Conservation (phyloP, 2,797 vertebrate genomes). For the Tiaroga cobitis region DNA sequence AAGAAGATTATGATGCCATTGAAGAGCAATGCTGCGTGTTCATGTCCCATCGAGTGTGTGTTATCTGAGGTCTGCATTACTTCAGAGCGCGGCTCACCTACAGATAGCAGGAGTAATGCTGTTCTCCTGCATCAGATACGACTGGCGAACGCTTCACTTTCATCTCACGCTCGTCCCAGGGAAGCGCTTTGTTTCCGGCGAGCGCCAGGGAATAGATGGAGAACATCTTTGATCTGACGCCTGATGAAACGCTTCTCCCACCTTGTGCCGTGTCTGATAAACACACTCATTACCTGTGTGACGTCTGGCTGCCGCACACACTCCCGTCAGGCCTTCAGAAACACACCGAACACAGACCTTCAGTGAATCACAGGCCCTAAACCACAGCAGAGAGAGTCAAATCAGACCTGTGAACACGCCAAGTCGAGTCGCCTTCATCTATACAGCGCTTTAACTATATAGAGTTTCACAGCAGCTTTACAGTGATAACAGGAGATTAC, state of each 20-base stretch:
- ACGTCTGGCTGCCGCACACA: constrained; percentile 33
- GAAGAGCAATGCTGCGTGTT: neutral
- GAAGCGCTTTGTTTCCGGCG: constrained; percentile 30
- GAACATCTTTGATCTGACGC: constrained; percentile 45
- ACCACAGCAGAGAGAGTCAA: neutral
- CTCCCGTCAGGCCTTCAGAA: constrained; percentile 16
- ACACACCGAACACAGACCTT: constrained; percentile 11
- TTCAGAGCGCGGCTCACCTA: constrained; percentile 66
- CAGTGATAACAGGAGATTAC: no score
- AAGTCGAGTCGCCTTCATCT: no score
- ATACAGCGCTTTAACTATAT: no score
- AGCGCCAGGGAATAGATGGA: constrained; percentile 34
- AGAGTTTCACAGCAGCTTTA: no score
- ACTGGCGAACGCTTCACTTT: constrained; percentile 67
- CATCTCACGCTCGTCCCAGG: constrained; percentile 45
- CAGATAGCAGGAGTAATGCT: constrained; percentile 68
- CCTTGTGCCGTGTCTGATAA: constrained; percentile 57
- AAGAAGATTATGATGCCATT: constrained; percentile 20
- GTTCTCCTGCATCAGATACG: constrained; percentile 72
- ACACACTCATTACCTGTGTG: constrained; percentile 57
- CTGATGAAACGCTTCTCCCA: constrained; percentile 57
- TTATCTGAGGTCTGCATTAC: constrained; percentile 77
- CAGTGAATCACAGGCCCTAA: neutral
- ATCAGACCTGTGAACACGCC: neutral
- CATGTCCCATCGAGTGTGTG: constrained; percentile 22